Conservation (phyloP, 1,140 invertebrate species). For the Bombus balteatus region DNA sequence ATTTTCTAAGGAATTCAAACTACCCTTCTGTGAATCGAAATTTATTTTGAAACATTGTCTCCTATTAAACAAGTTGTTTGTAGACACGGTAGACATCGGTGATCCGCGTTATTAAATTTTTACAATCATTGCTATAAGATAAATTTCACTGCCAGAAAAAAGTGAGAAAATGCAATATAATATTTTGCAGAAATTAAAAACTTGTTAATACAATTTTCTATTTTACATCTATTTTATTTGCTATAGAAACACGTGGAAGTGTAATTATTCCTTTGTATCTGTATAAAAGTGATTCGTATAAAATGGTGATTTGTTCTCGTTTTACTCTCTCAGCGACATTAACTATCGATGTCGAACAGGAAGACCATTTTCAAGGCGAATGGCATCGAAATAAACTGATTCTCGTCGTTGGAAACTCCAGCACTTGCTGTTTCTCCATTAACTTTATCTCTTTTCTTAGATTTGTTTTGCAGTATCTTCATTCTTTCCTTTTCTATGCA, state of each 20-base stretch:
- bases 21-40: not conserved
- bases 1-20: not conserved
- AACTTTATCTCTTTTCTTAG: constrained; percentile 6
- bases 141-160: too few relatives aligned
- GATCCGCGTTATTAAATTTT: too few relatives aligned
- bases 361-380: constrained; percentile 4
- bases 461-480: not conserved
- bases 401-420: not conserved
- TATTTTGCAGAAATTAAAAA: too few relatives aligned
- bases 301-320: not conserved
- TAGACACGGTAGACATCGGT: too few relatives aligned
- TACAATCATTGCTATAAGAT: too few relatives aligned
- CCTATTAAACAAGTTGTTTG: not conserved
- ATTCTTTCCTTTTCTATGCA: not conserved
- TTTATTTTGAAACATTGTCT: too few relatives aligned
- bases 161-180: too few relatives aligned
- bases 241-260: not conserved
- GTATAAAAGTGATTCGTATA: not conserved
- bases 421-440: not conserved
- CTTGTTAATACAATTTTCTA: too few relatives aligned
- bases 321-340: not conserved
- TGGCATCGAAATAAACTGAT: not conserved
- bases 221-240: not conserved
- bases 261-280: not conserved
- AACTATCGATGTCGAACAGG: not conserved